Conservation (phyloP, 2,113 vertebrate species). For the Lophius piscatorius region DNA sequence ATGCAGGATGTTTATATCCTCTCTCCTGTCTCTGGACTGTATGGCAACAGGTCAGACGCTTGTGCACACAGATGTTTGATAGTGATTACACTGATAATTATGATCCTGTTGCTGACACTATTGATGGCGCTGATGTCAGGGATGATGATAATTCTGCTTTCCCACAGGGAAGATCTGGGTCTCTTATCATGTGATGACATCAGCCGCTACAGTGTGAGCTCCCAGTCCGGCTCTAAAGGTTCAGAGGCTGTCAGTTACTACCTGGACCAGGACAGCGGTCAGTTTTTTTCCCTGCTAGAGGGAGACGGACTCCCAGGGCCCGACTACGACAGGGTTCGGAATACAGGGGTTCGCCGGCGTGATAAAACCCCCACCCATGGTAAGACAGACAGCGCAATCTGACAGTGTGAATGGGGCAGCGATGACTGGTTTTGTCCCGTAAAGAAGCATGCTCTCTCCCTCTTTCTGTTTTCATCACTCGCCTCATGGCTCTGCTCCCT, state of each 20-base stretch:
- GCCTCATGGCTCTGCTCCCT: constrained; percentile 54
- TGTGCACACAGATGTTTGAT: constrained; percentile 16
- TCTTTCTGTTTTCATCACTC: constrained; percentile 49
- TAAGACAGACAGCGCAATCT: constrained; percentile 46
- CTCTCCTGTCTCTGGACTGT: constrained; percentile 87
- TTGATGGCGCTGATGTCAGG: constrained; percentile 16
- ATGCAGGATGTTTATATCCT: constrained; percentile 90
- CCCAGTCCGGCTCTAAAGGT: constrained; percentile 83
- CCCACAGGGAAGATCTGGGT: constrained; percentile 85
- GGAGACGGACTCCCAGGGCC: constrained; percentile 76
- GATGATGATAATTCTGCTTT: constrained; percentile 45
- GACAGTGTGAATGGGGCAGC: constrained; percentile 4
- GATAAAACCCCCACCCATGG: constrained; percentile 90
- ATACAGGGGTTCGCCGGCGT: constrained; percentile 85
- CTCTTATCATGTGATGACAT: constrained; percentile 87
- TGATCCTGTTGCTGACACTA: constrained; percentile 10
- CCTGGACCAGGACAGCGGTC: constrained; percentile 85
- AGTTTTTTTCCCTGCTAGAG: constrained; percentile 85
- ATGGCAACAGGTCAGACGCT: constrained; percentile 84
- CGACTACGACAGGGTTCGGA: constrained; percentile 84
- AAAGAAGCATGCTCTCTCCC: constrained; percentile 36
- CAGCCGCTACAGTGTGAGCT: constrained; percentile 84
- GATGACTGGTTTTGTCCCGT: background rate
- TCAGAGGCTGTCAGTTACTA: constrained; percentile 87
- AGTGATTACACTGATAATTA: constrained; percentile 21